Evolutionary conservation across 2,113 vertebrate genomes (phyloP).

Genomic region (Circaetus cinerascens): DNA sequence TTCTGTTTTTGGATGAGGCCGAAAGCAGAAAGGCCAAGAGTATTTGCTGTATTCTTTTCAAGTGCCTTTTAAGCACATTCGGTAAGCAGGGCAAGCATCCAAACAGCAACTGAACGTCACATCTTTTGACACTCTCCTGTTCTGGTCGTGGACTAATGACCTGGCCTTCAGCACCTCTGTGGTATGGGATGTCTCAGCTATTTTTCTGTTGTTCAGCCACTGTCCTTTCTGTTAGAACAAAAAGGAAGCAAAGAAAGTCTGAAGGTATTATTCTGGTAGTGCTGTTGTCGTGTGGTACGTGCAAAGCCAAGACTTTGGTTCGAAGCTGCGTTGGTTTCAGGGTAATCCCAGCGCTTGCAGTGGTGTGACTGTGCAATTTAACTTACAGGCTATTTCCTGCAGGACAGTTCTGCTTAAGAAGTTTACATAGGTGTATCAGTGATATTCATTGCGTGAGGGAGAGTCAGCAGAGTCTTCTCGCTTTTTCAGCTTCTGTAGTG

Average conservation of each 20-base stretch:
- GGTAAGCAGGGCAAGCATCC: neutral
- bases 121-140: neutral
- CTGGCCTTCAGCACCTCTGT: neutral
- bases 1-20: neutral
- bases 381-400: neutral
- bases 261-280: neutral
- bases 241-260: neutral
- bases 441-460: neutral
- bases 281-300: neutral
- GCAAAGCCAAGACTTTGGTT: neutral
- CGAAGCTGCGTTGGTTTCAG: neutral
- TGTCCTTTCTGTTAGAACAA: neutral
- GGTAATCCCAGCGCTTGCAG: neutral
- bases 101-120: neutral
- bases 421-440: neutral
- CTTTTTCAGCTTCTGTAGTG: neutral
- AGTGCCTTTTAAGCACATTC: neutral
- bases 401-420: neutral
- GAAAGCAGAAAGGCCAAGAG: neutral
- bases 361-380: neutral
- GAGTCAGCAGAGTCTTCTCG: neutral
- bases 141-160: neutral
- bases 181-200: neutral
- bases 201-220: neutral
- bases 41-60: neutral